phyloP scores from a whole-genome alignment of 2,888 invertebrate genomes.

The Parascotia fuliginaria region DNA sequence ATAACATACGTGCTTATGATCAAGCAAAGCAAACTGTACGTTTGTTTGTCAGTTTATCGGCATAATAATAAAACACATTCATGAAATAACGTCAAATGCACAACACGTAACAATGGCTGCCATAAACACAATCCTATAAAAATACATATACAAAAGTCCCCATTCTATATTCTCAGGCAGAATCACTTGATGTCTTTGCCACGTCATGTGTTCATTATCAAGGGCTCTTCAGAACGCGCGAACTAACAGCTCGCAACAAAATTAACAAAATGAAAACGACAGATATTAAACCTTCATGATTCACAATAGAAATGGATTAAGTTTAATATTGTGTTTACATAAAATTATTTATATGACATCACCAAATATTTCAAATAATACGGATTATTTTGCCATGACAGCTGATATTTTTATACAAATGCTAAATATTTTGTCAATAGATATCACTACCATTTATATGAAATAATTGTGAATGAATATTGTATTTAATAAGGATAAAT shows the following conservation, averaged over 20 bases:
- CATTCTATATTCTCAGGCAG: slow-evolving; percentile 53
- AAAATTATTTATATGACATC: slow-evolving; percentile 21
- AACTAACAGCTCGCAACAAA: slow-evolving; percentile 59
- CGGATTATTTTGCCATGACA: slow-evolving; percentile 14
- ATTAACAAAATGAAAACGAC: slow-evolving; percentile 45
- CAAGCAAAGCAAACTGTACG: no score
- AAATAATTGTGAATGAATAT: no score
- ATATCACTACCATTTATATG: no score
- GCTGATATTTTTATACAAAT: no score
- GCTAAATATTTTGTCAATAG: no score
- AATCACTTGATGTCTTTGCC: slow-evolving; percentile 72
- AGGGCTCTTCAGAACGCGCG: slow-evolving; percentile 73
- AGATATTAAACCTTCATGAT: slow-evolving; percentile 26
- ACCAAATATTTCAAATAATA: slow-evolving; percentile 23
- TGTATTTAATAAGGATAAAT: no score
- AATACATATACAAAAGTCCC: slow-evolving; percentile 52
- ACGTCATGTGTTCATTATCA: slow-evolving; percentile 73
- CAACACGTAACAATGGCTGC: slow-evolving; percentile 20
- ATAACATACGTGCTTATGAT: no score
- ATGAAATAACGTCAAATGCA: slow-evolving; percentile 11
- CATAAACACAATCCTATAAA: slow-evolving; percentile 57
- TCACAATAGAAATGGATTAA: slow-evolving; percentile 22
- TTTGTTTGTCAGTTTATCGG: no score
- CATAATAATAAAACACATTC: neutral
- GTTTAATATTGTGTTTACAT: slow-evolving; percentile 20